These are phyloP conservation scores for Tenebrio molitor DNA, from an alignment of 1,140 invertebrate species.

Conservation along the genomic window DNA sequence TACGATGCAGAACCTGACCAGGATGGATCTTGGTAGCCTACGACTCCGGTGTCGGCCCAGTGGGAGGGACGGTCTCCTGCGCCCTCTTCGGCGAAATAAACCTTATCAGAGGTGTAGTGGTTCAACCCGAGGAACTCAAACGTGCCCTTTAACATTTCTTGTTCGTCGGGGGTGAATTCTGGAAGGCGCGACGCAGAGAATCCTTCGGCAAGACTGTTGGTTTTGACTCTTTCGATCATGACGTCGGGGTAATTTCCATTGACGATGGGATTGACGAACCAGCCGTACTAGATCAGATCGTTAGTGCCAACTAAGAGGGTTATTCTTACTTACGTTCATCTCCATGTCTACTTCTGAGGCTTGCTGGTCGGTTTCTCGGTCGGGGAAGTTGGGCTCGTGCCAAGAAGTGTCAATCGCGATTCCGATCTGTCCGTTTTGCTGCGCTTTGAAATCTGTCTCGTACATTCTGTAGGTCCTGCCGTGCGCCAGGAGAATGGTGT, in stretches of 20 bases:
- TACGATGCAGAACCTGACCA: conserved; percentile 6
- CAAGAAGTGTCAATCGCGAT: conserved; percentile 50
- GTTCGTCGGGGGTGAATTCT: conserved; percentile 73
- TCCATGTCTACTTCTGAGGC: conserved; percentile 17
- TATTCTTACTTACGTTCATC: conserved; percentile 37
- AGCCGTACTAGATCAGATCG: conserved; percentile 71
- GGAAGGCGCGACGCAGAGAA: conserved; percentile 72
- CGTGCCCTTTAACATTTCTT: conserved; percentile 71
- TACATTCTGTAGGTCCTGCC: conserved; percentile 63
- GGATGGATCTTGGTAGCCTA: conserved; percentile 6
- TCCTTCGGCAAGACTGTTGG: conserved; percentile 72
- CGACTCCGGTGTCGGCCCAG: conserved; percentile 7
- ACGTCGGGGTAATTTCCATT: conserved; percentile 75
- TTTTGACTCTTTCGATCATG: conserved; percentile 71
- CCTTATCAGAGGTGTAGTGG: conserved; percentile 68
- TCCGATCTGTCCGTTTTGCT: conserved; percentile 58
- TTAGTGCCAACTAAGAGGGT: too few species aligned
- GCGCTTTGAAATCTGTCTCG: conserved; percentile 66
- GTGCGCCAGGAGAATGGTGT: conserved; percentile 70
- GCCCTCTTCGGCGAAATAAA: background rate
- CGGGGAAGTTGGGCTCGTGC: conserved; percentile 43
- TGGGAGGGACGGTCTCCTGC: conserved; percentile 14
- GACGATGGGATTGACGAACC: conserved; percentile 76
- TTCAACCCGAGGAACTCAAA: conserved; percentile 76
- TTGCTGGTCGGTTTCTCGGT: conserved; percentile 21